These are phyloP conservation scores for Passer montanus DNA, from an alignment of 2,113 vertebrate species.

Conservation along the genomic window DNA sequence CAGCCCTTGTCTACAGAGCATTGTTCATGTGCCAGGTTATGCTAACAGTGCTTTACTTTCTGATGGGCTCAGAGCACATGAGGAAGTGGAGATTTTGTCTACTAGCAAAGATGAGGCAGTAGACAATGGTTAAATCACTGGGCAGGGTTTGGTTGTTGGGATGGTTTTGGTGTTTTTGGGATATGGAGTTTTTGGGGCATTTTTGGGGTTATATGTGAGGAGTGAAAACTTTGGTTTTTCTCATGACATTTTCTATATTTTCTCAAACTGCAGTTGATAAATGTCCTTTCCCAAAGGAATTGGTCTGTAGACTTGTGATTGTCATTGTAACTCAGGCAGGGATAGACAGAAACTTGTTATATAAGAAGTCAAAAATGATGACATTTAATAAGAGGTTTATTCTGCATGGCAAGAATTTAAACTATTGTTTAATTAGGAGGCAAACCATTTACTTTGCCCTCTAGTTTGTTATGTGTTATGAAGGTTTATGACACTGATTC, in stretches of 20 bases:
- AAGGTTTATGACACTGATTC: background rate
- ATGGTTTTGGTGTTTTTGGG: background rate
- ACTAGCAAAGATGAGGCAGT: background rate
- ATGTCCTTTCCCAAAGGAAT: background rate
- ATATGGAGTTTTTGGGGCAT: background rate
- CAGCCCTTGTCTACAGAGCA: accelerated
- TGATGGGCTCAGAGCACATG: background rate
- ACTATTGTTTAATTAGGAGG: background rate
- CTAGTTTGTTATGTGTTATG: background rate
- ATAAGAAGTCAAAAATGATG: background rate
- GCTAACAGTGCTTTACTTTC: background rate
- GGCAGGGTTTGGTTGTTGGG: background rate
- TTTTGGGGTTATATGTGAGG: background rate
- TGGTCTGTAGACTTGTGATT: background rate
- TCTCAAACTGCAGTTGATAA: background rate
- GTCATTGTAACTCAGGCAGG: background rate
- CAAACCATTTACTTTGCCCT: background rate
- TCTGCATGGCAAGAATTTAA: background rate
- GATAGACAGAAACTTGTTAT: background rate
- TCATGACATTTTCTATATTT: background rate
- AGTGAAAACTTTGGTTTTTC: background rate
- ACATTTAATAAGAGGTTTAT: background rate
- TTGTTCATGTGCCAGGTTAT: background rate
- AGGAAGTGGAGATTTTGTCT: background rate
- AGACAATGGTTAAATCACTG: background rate